These are phyloP conservation scores for Callyntrura sp. DNA, from an alignment of 2,888 invertebrate species.

Conservation along the genomic window DNA sequence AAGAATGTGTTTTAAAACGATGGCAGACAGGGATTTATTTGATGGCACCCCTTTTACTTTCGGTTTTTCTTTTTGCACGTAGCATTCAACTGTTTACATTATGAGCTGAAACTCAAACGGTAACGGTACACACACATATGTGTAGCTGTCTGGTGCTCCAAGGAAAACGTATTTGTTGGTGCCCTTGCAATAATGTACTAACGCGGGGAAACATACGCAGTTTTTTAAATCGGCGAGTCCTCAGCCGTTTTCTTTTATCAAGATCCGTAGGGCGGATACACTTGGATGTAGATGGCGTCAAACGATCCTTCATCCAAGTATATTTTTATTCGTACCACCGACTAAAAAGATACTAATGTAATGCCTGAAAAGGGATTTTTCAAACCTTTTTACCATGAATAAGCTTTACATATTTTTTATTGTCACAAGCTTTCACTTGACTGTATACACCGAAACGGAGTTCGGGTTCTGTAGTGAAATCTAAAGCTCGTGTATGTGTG, in stretches of 20 bases:
- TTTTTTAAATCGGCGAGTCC: too few species aligned
- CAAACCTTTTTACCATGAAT: slow-evolving; percentile 33
- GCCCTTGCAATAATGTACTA: background rate
- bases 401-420: slow-evolving; percentile 29
- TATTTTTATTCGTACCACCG: slow-evolving; percentile 25
- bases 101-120: background rate
- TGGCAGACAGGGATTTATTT: slow-evolving; percentile 76
- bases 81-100: slow-evolving; percentile 46
- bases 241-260: slow-evolving; percentile 11
- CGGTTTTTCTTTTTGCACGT: slow-evolving; percentile 43
- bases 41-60: slow-evolving; percentile 57
- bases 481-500: slow-evolving; percentile 3
- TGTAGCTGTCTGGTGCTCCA: slow-evolving; percentile 24
- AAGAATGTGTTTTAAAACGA: slow-evolving; percentile 76
- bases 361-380: slow-evolving; percentile 45
- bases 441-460: slow-evolving; percentile 18
- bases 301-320: background rate
- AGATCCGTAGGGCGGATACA: background rate
- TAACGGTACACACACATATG: slow-evolving; percentile 4
- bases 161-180: slow-evolving; percentile 5
- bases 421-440: slow-evolving; percentile 14
- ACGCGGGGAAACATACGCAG: background rate
- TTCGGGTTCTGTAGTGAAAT: slow-evolving; percentile 47
- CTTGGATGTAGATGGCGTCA: background rate
- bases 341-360: slow-evolving; percentile 14